phyloP scores from a whole-genome alignment of 2,888 invertebrate species.

The Calliphora vomitoria region DNA sequence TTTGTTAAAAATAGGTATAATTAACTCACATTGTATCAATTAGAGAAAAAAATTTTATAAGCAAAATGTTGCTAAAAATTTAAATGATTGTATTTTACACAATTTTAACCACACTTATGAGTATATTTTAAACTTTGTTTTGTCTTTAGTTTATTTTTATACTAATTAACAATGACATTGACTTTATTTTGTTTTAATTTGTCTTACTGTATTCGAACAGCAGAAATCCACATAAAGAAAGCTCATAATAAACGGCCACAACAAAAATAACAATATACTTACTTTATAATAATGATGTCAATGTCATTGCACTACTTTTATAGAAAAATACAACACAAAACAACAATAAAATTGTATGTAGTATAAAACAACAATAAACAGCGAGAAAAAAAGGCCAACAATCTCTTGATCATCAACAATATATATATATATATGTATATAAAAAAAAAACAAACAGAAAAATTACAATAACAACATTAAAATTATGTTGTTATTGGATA shows the following conservation, averaged over 20 bases:
- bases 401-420: constrained; percentile 56
- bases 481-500: constrained; percentile 57
- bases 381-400: constrained; percentile 58
- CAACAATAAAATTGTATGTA: constrained; percentile 17
- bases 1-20: too few species aligned
- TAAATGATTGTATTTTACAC: too few species aligned
- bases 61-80: too few species aligned
- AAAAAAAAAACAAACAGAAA: too few species aligned
- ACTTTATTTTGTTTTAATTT: constrained; percentile 31
- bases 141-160: background rate
- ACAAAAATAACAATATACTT: constrained; percentile 37
- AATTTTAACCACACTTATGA: too few species aligned
- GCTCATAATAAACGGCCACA: constrained; percentile 40
- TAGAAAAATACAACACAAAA: constrained; percentile 27
- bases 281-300: constrained; percentile 71
- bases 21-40: too few species aligned
- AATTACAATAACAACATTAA: constrained; percentile 30
- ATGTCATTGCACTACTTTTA: constrained; percentile 74
- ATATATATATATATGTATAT: too few species aligned
- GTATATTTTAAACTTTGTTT: too few species aligned
- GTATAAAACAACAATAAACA: constrained; percentile 22
- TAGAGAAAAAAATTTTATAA: too few species aligned
- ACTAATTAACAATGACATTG: constrained; percentile 59
- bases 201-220: background rate
- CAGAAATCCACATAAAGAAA: constrained; percentile 42